Evolutionary conservation across 2,797 vertebrate species (phyloP), one percentile per base, ranked within the genome.

Genomic region (Poeciliopsis presidionis): DNA sequence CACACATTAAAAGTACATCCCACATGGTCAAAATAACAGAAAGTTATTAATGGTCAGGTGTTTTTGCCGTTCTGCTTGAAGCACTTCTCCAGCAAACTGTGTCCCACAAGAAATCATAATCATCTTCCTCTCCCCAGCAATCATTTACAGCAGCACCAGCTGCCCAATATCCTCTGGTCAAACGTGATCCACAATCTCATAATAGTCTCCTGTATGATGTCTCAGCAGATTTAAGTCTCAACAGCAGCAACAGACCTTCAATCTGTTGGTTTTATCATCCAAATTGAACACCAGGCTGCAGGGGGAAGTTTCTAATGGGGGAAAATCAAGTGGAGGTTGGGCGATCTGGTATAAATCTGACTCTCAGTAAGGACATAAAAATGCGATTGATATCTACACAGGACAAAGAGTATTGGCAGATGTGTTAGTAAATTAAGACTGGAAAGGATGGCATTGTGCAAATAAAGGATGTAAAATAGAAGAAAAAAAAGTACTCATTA

Each of bases 1-100:
- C 79, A 81, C 81, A 75, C 18, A 87, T 57, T 88, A 73, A 87
- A 72, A 82, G 41, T 28, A 20, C 71, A 73, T 75, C 82, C 81
- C 63, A 84, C 74, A 63, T 12, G 63, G 73, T 84, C 84, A 87
- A 86, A 91, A 91, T 90, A 90, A 91, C 85, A 87, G 90, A 87
- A 82, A 81, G 84, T 90, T 92, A 91, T 93, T 92, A 91, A 92
- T 87, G 88, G 75, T 80, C 81, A 88, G 88, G 87, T 88, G 83
- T 45, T 89, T 76, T 71, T 88, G 45, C 74, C 67, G 77, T 87
- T 84, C 79, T 74, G 88, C 89, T 91, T 74, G 72, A 8, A 91
- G 88, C 89, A 87, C 70, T 89, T 90, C 80, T 80, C 73, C 81
- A 47, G 84, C 81, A 92, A 90, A 86, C 83, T 85, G 82, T 82